These are phyloP conservation scores for Balaenoptera acutorostrata DNA, from an alignment of 2,113 vertebrate species.

Conservation along the genomic window DNA sequence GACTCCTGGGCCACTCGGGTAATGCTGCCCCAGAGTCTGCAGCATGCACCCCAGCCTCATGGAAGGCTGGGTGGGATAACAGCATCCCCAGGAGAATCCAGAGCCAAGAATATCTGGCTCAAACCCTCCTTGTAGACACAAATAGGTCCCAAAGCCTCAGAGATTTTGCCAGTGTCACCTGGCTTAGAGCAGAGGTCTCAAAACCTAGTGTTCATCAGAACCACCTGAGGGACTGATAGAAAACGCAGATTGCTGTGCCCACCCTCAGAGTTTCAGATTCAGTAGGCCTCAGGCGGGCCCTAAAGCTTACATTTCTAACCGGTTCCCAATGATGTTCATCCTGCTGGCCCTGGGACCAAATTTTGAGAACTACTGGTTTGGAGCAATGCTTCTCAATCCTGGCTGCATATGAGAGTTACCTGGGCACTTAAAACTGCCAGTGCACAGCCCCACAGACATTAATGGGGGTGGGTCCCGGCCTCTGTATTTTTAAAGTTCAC, in stretches of 20 bases:
- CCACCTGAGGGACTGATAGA: background rate
- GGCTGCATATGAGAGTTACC: background rate
- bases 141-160: background rate
- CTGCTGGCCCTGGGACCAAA: background rate
- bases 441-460: background rate
- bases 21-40: no score
- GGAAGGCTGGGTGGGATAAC: background rate
- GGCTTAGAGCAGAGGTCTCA: background rate
- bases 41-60: background rate
- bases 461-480: no score
- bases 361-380: background rate
- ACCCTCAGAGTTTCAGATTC: background rate
- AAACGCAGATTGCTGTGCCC: background rate
- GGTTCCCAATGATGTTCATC: background rate
- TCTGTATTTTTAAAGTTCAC: background rate
- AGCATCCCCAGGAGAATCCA: background rate
- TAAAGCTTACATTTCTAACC: background rate
- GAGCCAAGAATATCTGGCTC: accelerated
- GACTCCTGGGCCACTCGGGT: background rate
- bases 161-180: background rate
- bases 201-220: background rate
- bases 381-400: background rate
- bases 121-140: background rate
- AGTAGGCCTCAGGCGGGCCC: background rate
- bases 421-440: background rate